Evolutionary conservation across 2,797 vertebrate species (phyloP), one percentile per base, ranked within the genome.

Genomic region (Limosa lapponica): DNA sequence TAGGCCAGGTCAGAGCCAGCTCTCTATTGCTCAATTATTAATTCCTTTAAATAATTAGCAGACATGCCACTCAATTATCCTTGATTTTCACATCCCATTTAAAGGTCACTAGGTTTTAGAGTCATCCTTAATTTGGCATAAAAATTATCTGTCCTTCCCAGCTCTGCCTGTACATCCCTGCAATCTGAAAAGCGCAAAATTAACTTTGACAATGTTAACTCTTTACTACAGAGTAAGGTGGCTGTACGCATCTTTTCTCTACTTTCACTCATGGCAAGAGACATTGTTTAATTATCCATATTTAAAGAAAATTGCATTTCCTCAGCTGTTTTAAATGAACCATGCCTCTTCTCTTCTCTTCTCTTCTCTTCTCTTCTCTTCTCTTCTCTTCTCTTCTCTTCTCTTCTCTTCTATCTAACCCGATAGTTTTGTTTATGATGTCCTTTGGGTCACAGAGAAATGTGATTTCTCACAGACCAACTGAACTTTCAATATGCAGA

Each of bases 71-170:
- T 96, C 96, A 97, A 94, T 97, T 97, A 95, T 87, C 78, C 70
- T 80, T 91, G 91, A 95, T 97, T 95, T 97, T 95, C 93, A 94
- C 85, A 87, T 95, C 69, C 82, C 93, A 97, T 97, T 96, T 95
- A 97, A 97, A 97, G 96, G 97, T 97, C 94, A 95, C 87, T 94
- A 89, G 95, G 91, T 97, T 96, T 96, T 75, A 93, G 87, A 97
- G 78, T 89, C 94, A 95, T 86, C 66, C 62, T 97, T 96, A 95
- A 96, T 96, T 96, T 95, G 93, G 78, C 95, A 92, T 93, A 83
- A 92, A 94, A 95, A 92, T 92, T 84, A 51, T 94, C 91, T 71
- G 78, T 94, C 86, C 82, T 95, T 95, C 86, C 51, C 34, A 71
- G 59, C 46, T 87, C 73, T 84, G 82, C 14, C 32, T 83, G 88